phyloP scores from a whole-genome alignment of 2,797 vertebrate species.

The Syngnathus acus region DNA sequence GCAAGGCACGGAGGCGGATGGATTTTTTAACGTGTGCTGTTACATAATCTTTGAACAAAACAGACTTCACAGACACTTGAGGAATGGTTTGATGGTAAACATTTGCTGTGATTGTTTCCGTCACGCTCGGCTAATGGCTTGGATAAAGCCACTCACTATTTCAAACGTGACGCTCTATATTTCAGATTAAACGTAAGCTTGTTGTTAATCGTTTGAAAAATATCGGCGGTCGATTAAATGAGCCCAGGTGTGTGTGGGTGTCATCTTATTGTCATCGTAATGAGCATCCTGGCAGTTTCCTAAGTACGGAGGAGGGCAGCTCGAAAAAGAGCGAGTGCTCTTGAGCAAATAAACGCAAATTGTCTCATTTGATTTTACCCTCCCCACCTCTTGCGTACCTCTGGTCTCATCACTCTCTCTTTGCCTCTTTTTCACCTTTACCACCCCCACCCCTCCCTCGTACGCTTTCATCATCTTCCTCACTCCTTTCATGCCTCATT shows the following conservation, averaged over 20 bases:
- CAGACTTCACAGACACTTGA: neutral
- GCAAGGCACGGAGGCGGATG: neutral
- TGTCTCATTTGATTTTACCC: slow-evolving; percentile 61
- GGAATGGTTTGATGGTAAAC: neutral
- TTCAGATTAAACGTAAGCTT: neutral
- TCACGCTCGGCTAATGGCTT: neutral
- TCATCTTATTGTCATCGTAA: neutral
- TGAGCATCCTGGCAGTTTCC: slow-evolving; percentile 7
- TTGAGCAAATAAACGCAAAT: slow-evolving; percentile 63
- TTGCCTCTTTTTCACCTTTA: slow-evolving; percentile 3
- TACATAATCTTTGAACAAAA: neutral
- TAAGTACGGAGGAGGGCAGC: slow-evolving; percentile 16
- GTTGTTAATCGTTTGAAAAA: neutral
- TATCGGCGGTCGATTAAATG: neutral
- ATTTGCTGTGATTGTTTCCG: neutral
- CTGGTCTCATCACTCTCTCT: slow-evolving; percentile 30
- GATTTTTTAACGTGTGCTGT: neutral
- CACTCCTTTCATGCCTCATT: slow-evolving; percentile 5
- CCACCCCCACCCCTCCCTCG: slow-evolving; percentile 4
- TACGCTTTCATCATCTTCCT: slow-evolving; percentile 3
- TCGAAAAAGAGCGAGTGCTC: slow-evolving; percentile 33
- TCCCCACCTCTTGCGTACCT: slow-evolving; percentile 37
- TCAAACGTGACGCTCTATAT: neutral
- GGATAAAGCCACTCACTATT: neutral
- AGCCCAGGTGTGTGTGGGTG: neutral